A percentile compares a stretch with the other conserved stretches of the same genome.
phyloP scores from a whole-genome alignment of 2,797 vertebrate species.

The Pangasius krempfi region DNA sequence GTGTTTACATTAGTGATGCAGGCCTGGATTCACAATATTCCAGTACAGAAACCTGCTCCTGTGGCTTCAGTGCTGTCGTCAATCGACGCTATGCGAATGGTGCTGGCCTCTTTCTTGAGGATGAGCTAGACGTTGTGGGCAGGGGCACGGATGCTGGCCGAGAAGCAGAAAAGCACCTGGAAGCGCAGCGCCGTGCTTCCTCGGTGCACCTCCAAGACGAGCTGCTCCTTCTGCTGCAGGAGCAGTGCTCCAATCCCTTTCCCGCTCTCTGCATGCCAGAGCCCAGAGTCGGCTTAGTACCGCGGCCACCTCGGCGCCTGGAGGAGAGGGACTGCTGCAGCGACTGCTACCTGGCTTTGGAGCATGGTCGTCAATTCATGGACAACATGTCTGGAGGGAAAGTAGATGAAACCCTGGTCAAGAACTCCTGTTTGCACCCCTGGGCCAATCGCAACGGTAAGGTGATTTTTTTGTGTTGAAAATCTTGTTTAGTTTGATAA shows the following conservation, averaged over 20 bases:
- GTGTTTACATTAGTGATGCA: constrained; percentile 96
- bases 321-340: constrained; percentile 94
- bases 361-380: constrained; percentile 98
- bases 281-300: constrained; percentile 64
- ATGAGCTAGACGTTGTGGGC: constrained; percentile 95
- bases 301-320: constrained; percentile 72
- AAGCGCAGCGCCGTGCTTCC: constrained; percentile 84
- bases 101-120: constrained; percentile 96
- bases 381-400: constrained; percentile 99
- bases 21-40: constrained; percentile 86
- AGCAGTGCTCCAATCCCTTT: constrained; percentile 97
- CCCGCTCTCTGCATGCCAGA: constrained; percentile 88
- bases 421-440: constrained; percentile 92
- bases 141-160: constrained; percentile 89
- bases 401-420: constrained; percentile 95
- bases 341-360: constrained; percentile 96
- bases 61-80: constrained; percentile 97
- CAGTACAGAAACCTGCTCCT: constrained; percentile 78
- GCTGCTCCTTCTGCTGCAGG: constrained; percentile 91
- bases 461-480: not conserved
- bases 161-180: constrained; percentile 93
- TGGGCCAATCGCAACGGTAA: constrained; percentile 94
- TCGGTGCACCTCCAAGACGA: constrained; percentile 88
- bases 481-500: not conserved
- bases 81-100: constrained; percentile 95